phyloP scores from a whole-genome alignment of 2,888 invertebrate species.

The Megamerina dolium region DNA sequence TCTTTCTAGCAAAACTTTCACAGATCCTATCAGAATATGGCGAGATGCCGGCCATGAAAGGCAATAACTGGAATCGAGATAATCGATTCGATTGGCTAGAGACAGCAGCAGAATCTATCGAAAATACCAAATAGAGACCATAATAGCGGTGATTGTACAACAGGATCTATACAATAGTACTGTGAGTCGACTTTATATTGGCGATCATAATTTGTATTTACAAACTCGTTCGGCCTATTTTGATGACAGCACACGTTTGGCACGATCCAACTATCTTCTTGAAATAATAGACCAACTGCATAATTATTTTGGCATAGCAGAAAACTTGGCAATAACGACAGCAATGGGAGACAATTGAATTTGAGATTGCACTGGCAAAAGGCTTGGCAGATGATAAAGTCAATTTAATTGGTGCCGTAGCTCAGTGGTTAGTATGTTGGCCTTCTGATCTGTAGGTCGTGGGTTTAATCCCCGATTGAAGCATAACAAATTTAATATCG shows the following conservation, averaged over 20 bases:
- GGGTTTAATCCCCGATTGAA: too few species aligned
- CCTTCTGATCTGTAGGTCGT: too few species aligned
- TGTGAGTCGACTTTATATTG: constrained; percentile 29
- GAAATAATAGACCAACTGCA: constrained; percentile 22
- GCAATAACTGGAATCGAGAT: constrained; percentile 27
- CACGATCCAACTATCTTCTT: constrained; percentile 11
- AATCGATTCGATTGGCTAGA: constrained; percentile 40
- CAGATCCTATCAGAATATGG: constrained; percentile 34
- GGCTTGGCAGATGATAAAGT: constrained; percentile 28
- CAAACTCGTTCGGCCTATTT: constrained; percentile 29
- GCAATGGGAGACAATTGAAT: constrained; percentile 33
- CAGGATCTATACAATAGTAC: constrained; percentile 25
- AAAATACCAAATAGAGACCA: constrained; percentile 27
- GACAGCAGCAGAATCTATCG: constrained; percentile 26
- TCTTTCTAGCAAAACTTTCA: constrained; percentile 18
- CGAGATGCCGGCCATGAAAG: constrained; percentile 34
- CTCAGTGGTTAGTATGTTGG: too few species aligned
- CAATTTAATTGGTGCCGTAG: too few species aligned
- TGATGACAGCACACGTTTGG: constrained; percentile 17
- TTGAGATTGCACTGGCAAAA: constrained; percentile 35
- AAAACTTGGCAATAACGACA: constrained; percentile 19
- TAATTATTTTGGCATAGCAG: constrained; percentile 25
- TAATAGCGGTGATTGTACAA: constrained; percentile 29
- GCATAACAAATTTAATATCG: too few species aligned
- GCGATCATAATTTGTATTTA: constrained; percentile 25